phyloP scores from a whole-genome alignment of 2,113 vertebrate genomes.

The Phylloscopus trochilus region DNA sequence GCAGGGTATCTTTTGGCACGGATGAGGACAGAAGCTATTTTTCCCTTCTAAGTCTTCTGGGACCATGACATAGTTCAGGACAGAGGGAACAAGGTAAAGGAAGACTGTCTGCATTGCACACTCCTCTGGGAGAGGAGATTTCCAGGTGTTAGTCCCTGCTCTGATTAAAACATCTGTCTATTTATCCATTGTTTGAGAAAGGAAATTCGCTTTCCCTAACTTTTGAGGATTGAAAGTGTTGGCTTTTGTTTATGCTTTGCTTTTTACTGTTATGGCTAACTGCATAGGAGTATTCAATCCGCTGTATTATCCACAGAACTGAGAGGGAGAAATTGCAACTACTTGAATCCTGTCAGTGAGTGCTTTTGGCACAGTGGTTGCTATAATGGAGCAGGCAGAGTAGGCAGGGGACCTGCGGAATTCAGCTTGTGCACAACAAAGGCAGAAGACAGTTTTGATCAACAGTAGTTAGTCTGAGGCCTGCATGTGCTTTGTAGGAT shows the following conservation, averaged over 20 bases:
- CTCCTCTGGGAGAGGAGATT: not conserved
- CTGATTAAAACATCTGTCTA: not conserved
- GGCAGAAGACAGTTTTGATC: not conserved
- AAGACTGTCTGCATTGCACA: not conserved
- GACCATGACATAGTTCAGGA: not conserved
- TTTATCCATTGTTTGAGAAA: not conserved
- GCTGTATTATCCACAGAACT: not conserved
- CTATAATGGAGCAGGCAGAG: not conserved
- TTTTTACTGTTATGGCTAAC: not conserved
- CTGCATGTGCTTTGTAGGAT: not conserved
- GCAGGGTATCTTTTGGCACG: not conserved
- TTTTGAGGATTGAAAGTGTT: not conserved
- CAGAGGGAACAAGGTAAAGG: not conserved
- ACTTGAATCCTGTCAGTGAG: not conserved
- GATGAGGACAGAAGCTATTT: not conserved
- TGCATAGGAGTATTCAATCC: not conserved
- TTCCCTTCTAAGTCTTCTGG: not conserved
- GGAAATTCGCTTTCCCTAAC: not conserved
- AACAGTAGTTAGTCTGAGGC: not conserved
- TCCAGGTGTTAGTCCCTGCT: not conserved
- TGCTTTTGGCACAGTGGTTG: not conserved
- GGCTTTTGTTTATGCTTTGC: not conserved
- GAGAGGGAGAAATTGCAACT: not conserved
- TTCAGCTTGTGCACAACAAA: not conserved
- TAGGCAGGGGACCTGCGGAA: not conserved